A percentile compares a stretch with the other conserved stretches of the same genome.
Evolutionary conservation across 2,888 invertebrate species (phyloP).

Genomic region (Gari tellinella): DNA sequence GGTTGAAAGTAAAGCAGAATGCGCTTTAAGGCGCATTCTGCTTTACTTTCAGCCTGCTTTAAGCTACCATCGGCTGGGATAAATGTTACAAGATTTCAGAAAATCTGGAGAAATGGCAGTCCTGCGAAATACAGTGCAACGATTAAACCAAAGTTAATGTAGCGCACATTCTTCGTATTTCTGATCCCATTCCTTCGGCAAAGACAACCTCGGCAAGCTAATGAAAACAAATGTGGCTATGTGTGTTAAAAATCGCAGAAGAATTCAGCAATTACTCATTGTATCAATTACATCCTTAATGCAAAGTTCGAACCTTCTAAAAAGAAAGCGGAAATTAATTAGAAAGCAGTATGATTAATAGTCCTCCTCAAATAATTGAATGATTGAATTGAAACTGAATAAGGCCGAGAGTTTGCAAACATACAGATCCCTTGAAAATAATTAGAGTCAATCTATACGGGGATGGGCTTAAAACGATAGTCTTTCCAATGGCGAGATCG

Average conservation of each 20-base stretch:
- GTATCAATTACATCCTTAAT: conserved; percentile 59
- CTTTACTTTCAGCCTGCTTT: too few species aligned
- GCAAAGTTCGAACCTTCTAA: conserved; percentile 52
- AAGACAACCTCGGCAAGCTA: not conserved
- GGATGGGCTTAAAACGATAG: conserved; percentile 11
- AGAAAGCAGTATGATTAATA: conserved; percentile 55
- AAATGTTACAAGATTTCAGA: too few species aligned
- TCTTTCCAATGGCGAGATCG: too few species aligned
- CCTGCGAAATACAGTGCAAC: too few species aligned
- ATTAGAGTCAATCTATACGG: conserved; percentile 45
- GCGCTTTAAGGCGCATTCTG: too few species aligned
- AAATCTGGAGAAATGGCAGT: too few species aligned
- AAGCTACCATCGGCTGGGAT: too few species aligned
- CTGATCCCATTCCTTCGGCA: too few species aligned
- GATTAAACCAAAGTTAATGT: too few species aligned
- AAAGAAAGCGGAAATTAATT: conserved; percentile 67
- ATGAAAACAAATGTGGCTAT: conserved; percentile 51
- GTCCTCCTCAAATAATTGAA: conserved; percentile 44
- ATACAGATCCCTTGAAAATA: conserved; percentile 38
- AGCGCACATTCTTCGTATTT: too few species aligned
- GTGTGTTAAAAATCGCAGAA: conserved; percentile 37
- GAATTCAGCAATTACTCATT: conserved; percentile 51
- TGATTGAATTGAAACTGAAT: conserved; percentile 51
- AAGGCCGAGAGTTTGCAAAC: conserved; percentile 39
- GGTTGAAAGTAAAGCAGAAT: too few species aligned